These are phyloP conservation scores for Caranx melampygus DNA, from an alignment of 2,113 vertebrate genomes.

Conservation along the genomic window DNA sequence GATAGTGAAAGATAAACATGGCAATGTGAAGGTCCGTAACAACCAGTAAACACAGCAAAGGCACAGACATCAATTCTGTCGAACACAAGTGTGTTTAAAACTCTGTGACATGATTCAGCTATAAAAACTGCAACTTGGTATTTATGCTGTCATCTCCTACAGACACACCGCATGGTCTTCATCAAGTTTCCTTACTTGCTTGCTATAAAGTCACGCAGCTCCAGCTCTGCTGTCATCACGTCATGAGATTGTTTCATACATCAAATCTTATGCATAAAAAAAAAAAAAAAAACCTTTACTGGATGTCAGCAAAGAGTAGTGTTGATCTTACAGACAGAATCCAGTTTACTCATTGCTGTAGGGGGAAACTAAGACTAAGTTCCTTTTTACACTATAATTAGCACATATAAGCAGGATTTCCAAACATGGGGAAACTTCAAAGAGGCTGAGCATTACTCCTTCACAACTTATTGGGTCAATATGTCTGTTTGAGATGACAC, in stretches of 20 bases:
- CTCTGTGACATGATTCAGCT: conserved; percentile 53
- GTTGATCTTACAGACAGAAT: neutral
- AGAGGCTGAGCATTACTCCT: too few species aligned
- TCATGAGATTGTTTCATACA: too few species aligned
- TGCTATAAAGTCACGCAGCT: neutral
- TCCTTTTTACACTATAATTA: too few species aligned
- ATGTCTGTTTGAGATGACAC: too few species aligned
- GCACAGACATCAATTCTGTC: conserved; percentile 44
- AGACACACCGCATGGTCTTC: conserved; percentile 23
- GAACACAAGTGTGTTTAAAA: conserved; percentile 49
- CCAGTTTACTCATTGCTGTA: neutral
- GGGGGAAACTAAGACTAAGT: neutral
- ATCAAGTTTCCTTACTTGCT: neutral
- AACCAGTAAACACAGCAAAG: conserved; percentile 51
- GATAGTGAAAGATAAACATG: conserved; percentile 63
- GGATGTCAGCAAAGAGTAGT: neutral
- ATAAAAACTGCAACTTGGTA: conserved; percentile 37
- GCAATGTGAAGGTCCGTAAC: conserved; percentile 32
- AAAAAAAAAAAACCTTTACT: neutral
- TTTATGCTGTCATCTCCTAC: conserved; percentile 12
- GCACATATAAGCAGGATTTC: too few species aligned
- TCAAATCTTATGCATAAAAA: too few species aligned
- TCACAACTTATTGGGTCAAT: too few species aligned
- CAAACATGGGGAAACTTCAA: too few species aligned
- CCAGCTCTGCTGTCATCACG: neutral